phyloP scores from a whole-genome alignment of 2,888 invertebrate genomes.

The Philhelius pedissequus region DNA sequence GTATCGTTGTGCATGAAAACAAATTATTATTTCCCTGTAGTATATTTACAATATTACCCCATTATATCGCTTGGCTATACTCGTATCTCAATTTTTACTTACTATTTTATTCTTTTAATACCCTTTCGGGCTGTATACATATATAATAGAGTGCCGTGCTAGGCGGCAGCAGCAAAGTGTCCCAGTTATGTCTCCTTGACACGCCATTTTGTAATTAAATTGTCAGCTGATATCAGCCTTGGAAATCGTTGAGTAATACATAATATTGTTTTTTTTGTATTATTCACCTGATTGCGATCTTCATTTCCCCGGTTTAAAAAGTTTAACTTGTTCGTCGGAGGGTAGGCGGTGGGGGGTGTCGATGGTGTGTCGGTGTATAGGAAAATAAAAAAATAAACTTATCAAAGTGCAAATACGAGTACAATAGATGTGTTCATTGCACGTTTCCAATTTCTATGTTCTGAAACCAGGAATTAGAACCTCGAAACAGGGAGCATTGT shows the following conservation, averaged over 20 bases:
- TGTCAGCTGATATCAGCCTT: conserved; percentile 50
- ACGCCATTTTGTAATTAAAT: conserved; percentile 62
- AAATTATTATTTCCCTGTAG: background rate
- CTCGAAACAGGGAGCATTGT: conserved; percentile 14
- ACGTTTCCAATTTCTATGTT: conserved; percentile 37
- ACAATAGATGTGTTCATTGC: conserved; percentile 33
- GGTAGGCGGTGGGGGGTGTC: background rate
- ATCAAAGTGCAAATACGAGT: conserved; percentile 12
- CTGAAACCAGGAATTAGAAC: conserved; percentile 13
- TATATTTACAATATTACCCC: conserved; percentile 24
- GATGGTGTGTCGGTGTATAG: too few species aligned
- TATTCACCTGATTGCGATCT: conserved; percentile 34
- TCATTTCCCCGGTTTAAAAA: conserved; percentile 17
- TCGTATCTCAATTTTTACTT: conserved; percentile 41
- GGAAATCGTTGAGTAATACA: conserved; percentile 33
- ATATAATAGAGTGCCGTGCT: background rate
- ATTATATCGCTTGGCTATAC: conserved; percentile 28
- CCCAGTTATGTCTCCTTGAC: conserved; percentile 47
- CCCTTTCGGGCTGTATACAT: background rate
- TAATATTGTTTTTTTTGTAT: background rate
- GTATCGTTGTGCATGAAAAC: conserved; percentile 15
- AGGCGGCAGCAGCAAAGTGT: conserved; percentile 18
- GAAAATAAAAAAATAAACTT: background rate
- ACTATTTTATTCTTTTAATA: conserved; percentile 25
- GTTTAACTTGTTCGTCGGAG: background rate